Conservation (phyloP, 1,140 invertebrate genomes). For the Drosophila ironensis region DNA sequence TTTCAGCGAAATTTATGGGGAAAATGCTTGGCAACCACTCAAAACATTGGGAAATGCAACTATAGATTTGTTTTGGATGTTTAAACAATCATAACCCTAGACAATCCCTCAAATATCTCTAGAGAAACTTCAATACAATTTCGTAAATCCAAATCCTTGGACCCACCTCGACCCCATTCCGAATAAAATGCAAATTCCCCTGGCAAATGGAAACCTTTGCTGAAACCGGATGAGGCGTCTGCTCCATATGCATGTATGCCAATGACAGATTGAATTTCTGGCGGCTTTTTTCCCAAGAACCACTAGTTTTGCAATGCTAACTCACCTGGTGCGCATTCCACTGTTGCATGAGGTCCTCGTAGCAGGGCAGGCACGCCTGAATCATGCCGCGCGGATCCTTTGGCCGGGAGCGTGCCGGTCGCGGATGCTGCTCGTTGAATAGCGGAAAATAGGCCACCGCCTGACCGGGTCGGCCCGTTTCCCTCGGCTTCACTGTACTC, state of each 20-base stretch:
- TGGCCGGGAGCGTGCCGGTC: constrained; percentile 90
- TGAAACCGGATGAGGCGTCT: constrained; percentile 12
- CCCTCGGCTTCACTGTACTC: constrained; percentile 84
- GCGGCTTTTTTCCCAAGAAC: neutral
- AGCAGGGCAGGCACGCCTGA: constrained; percentile 90
- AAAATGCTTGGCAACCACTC: too few species aligned
- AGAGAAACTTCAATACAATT: too few species aligned
- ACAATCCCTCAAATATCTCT: too few species aligned
- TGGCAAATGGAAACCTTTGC: neutral
- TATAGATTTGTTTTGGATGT: too few species aligned
- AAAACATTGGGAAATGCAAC: too few species aligned
- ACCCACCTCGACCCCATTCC: constrained; percentile 12
- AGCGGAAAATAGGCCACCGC: constrained; percentile 90
- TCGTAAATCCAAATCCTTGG: too few species aligned
- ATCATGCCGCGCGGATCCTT: constrained; percentile 92
- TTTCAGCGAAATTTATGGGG: neutral
- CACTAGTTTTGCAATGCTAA: constrained; percentile 21
- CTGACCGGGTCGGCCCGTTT: constrained; percentile 76
- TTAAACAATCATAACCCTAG: too few species aligned
- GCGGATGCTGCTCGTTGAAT: constrained; percentile 89
- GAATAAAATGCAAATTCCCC: constrained; percentile 1
- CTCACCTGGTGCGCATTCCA: constrained; percentile 89
- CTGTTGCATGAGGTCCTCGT: constrained; percentile 90
- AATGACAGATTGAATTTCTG: constrained; percentile 8
- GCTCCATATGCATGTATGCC: constrained; percentile 30